Conservation (phyloP, 1,140 invertebrate genomes). For the Sminthurinus signatus region DNA sequence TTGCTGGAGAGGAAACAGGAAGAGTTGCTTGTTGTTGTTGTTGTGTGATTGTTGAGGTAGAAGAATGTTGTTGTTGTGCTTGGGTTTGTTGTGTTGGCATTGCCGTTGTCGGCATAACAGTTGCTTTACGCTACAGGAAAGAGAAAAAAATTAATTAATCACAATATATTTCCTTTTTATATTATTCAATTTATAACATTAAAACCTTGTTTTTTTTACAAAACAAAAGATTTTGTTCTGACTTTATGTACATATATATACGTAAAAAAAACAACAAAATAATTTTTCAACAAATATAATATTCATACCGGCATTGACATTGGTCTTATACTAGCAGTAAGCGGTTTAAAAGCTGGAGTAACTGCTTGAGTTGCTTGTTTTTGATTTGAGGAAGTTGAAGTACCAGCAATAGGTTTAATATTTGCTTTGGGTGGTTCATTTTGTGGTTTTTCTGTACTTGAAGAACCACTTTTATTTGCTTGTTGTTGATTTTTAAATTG, state of each 20-base stretch:
- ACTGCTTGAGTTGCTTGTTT: conserved; percentile 44
- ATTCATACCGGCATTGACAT: conserved; percentile 59
- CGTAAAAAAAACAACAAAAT: no score
- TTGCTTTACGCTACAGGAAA: conserved; percentile 55
- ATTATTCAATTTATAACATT: conserved; percentile 45
- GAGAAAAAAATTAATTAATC: conserved; percentile 46
- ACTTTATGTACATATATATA: no score
- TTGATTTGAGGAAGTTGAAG: conserved; percentile 45
- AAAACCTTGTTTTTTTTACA: background rate
- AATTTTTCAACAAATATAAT: no score
- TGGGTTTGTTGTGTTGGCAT: conserved; percentile 47
- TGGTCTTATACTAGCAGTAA: conserved; percentile 78
- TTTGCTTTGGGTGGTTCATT: conserved; percentile 78
- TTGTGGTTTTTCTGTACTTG: conserved; percentile 45
- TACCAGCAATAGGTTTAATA: conserved; percentile 86
- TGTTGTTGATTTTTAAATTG: conserved; percentile 50
- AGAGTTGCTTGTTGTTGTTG: conserved; percentile 42
- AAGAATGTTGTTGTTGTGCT: conserved; percentile 43
- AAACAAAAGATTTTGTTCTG: background rate
- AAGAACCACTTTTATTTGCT: conserved; percentile 39
- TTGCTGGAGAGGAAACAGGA: conserved; percentile 33
- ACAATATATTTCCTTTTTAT: no score
- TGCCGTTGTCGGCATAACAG: conserved; percentile 61
- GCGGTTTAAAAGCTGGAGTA: conserved; percentile 29
- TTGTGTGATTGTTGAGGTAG: no score